Base-by-base conservation (phyloP, 53 echinoderm and acorn worm genomes). In the Temnopleurus reevesii region DNA sequence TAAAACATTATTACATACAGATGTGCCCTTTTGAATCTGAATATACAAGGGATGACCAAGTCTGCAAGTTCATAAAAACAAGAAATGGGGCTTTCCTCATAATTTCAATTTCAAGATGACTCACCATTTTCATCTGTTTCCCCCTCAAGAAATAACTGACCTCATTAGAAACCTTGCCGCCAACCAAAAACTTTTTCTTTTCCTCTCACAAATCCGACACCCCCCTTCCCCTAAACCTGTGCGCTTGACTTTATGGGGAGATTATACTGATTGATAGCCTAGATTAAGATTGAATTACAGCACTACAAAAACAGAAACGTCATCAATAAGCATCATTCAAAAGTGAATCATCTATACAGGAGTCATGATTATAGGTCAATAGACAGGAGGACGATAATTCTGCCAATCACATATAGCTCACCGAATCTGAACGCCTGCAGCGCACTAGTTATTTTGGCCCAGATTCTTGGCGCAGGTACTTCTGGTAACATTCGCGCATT, bases 171-270 rank as follows among this genome's bases (percentile, higher is more conserved):
- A 71, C 71, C 71, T 71, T 71, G 71, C 71, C 71, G 8, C 43
- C 43, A 71, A 71, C 43, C 71, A 71, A 43, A n/a, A 71, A 71
- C 71, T 21, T 71, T 71, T 71, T 41, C 71, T 43, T 71, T 71
- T n/a, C 71, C 41, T 23, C 41, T 36, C 41, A 19, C 36, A n/a
- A 71, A 71, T 41, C 44, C 6, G 71, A 71, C 23, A 71, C 71
- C 71, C 41, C 71, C 35, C 41, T 71, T 71, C 71, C 71, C 41
- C 43, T 43, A 21, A 21, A 2, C 36, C n/a, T 38, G 41, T 49
- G 15, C n/a, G 71, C 10, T 21, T 23, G 35, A 71, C 71, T 71
- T 71, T 36, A 71, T 43, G 71, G 41, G 41, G 36, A 36, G 41
- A 36, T 71, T 71, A 71, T 43, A 41, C 36, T 38, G 71, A 71